Evolutionary conservation across 2,888 invertebrate species (phyloP), one percentile per base, ranked within the genome.

Genomic region (Ochropleura plecta): DNA sequence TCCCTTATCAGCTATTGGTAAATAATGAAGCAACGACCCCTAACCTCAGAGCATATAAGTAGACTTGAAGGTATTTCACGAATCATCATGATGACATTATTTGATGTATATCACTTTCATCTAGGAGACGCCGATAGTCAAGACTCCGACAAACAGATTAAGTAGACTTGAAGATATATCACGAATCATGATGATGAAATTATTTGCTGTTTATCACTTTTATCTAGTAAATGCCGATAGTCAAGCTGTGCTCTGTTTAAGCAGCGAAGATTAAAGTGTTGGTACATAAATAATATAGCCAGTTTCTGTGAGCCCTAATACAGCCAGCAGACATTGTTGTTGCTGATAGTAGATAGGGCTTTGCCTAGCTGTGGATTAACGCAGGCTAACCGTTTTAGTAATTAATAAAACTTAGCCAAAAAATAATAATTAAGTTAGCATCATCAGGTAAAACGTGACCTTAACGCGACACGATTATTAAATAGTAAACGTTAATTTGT

Each of bases 401-500:
- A n/a, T 30, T 30, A 30, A 30, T 3, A 3, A 30, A 30, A 30
- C 30, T 0, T 14, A 6, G 12, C n/a, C 30, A 16, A 8, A 10
- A 2, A 9, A 59, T 16, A 42, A 49, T 12, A 0, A 0, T n/a
- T 9, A 40, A 40, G 51, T 8, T n/a, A 49, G 16, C 3, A 30
- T 57, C 7, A 74, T 18, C 72, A 75, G 57, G 75, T 76, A 76
- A 75, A 51, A 60, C 18, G 57, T 48, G 20, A 42, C 64, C 44
- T 78, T 62, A 59, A 69, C 70, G 44, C 67, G 59, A 70, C 76
- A 71, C 68, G 67, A 74, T 80, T 78, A 83, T 85, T 81, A 84
- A 83, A 86, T 81, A 85, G 77, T 84, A 85, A 89, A 86, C 88
- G 82, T 88, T 86, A 88, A 91, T 91, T 91, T 89, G 84, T 89